Evolutionary conservation across 1,140 invertebrate genomes (phyloP), one percentile per base, ranked within the genome.

Genomic region (Yoshiicerus persimilis): DNA sequence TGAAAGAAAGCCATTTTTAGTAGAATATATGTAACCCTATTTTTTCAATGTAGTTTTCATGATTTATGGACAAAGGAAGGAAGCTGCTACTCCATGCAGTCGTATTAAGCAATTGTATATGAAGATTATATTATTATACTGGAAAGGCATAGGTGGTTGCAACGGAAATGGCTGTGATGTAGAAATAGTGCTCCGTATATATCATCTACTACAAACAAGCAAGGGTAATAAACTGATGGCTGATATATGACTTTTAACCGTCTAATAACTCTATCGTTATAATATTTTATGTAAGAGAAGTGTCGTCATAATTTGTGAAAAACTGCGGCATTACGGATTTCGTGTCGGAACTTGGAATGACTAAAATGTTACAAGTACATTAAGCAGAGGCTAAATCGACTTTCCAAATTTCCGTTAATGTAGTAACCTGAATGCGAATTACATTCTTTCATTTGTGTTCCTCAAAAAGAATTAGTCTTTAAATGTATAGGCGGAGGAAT

Each of bases 241-340:
- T 80, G 75, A 80, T 36, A 80, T 80, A 80, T 38, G 75, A 38
- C 34, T 38, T 80, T 38, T 20, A 38, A 36, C 34, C 75, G 75
- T 80, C 75, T 80, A 36, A 80, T 80, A 80, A 80, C 34, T 80
- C 34, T 38, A 80, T 80, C 75, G 16, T 80, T 80, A 80, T 80
- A 80, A 80, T 80, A 80, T 80, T 80, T 80, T 80, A 80, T 80
- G 75, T 34, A 80, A 80, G 34, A 80, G 27, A 80, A 80, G 32
- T 80, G 75, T 80, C 75, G 75, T 80, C 75, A 80, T 80, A 80
- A 80, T 80, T 80, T 80, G 75, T 80, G 34, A 80, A 80, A 80
- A 36, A 80, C 34, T 80, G 34, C 30, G 66, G 66, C 66, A 70
- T 70, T 80, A 36, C 75, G 75, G 34, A 36, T 80, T 80, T 80